phyloP scores from a whole-genome alignment of 2,888 invertebrate genomes.

The Dexiosoma caninum region DNA sequence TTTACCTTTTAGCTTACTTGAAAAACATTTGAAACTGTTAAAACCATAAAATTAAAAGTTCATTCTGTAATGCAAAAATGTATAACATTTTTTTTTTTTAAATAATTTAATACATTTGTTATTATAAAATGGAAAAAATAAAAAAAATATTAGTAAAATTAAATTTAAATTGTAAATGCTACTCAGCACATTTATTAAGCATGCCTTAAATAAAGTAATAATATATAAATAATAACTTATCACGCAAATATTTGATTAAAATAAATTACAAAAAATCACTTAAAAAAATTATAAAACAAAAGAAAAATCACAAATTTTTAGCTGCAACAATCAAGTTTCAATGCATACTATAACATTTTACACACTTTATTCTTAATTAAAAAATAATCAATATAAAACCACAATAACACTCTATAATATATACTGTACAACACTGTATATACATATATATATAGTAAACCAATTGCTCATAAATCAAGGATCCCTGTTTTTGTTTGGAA shows the following conservation, averaged over 20 bases:
- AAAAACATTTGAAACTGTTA: neutral
- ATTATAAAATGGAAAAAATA: neutral
- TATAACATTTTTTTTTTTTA: too few relatives aligned
- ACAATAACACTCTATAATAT: neutral
- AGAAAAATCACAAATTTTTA: constrained; percentile 54
- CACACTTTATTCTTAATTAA: constrained; percentile 42
- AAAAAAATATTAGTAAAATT: neutral
- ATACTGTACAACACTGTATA: too few relatives aligned
- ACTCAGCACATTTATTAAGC: constrained; percentile 55
- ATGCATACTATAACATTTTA: constrained; percentile 65
- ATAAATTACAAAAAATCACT: constrained; percentile 33
- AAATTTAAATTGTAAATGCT: constrained; percentile 23
- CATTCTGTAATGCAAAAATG: too few relatives aligned
- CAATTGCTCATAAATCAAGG: neutral
- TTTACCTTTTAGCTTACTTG: neutral
- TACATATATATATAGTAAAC: too few relatives aligned
- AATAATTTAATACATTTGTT: too few relatives aligned
- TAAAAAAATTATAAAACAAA: neutral
- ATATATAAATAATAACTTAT: constrained; percentile 21
- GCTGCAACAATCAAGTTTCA: constrained; percentile 66
- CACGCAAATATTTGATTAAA: constrained; percentile 17
- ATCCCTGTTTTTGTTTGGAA: too few relatives aligned
- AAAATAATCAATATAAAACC: constrained; percentile 4
- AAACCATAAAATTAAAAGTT: too few relatives aligned
- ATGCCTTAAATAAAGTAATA: constrained; percentile 59